Base-by-base conservation (phyloP, 2,113 vertebrate genomes). In the Poeciliopsis occidentalis region DNA sequence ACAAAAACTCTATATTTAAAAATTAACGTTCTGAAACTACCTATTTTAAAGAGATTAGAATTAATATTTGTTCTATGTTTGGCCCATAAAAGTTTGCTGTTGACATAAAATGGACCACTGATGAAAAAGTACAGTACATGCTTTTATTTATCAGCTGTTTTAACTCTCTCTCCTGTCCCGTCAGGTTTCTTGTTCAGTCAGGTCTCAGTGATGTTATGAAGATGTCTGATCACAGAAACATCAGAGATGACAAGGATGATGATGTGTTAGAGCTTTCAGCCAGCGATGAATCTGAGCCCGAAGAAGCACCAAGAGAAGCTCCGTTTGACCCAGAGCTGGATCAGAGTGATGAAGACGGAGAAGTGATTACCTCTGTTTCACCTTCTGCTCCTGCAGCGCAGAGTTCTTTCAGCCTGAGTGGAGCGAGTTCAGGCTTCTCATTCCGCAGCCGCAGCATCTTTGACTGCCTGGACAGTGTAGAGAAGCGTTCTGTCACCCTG, bases 381-480 rank as follows among this genome's bases (percentile, higher is more conserved):
- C 13, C 72, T 1, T 61, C 67, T 37, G 63, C 71, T 64, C 31
- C 44, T 61, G 27, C 8, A 31, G 90, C 88, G 91, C 91, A 60
- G 70, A 75, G 47, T 70, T 85, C 92, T 0, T 99, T 98, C 92
- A 94, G 91, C 51, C 90, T 99, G 75, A 93, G 80, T 12, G 97
- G 97, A 72, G 95, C 94, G 3, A 94, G 94, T 82, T 84, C 94
- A 0, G 93, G 87, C 0, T 98, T 99, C 91, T 96, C 95, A 2
- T 82, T 92, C 85, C 97, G 96, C 62, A 98, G 96, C 89, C 95
- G 87, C 60, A 95, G 90, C 88, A 96, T 99, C 88, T 99, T 99
- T 26, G 95, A 95, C 76, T 90, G 94, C 60, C 87, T 98, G 76
- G 96, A 97, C 79, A 95, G 93, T 32, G 93, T 94, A 0, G 92